phyloP scores from a whole-genome alignment of 2,113 vertebrate genomes.

The Boleophthalmus pectinirostris region DNA sequence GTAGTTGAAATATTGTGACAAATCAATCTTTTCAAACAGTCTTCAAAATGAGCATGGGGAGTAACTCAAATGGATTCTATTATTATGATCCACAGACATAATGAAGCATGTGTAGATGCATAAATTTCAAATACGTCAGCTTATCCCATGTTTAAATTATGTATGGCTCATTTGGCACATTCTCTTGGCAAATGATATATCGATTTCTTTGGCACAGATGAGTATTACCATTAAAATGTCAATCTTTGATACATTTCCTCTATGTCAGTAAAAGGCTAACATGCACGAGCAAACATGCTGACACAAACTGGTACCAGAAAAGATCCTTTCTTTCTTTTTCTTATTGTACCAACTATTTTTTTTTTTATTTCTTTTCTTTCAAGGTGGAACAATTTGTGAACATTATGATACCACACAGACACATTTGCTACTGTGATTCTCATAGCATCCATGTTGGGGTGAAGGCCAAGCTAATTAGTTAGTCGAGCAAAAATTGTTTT shows the following conservation, averaged over 20 bases:
- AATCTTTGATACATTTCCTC: conserved; percentile 32
- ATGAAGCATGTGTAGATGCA: conserved; percentile 3
- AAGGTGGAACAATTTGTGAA: background rate
- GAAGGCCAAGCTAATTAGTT: too few species aligned
- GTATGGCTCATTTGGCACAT: conserved; percentile 8
- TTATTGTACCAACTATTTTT: background rate
- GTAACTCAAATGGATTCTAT: background rate
- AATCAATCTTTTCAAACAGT: conserved; percentile 2
- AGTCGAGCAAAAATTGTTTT: too few species aligned
- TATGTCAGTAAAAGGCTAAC: conserved; percentile 5
- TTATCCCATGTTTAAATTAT: conserved; percentile 8
- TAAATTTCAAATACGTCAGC: conserved; percentile 3
- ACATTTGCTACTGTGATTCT: too few species aligned
- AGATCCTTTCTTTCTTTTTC: background rate
- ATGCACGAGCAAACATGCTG: background rate
- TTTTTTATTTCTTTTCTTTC: background rate
- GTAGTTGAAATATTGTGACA: background rate
- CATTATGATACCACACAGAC: too few species aligned
- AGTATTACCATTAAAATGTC: conserved; percentile 42
- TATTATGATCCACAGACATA: conserved; percentile 9
- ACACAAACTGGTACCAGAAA: background rate
- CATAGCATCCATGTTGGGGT: too few species aligned
- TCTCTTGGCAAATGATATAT: conserved; percentile 1
- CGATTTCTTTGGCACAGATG: conserved; percentile 7
- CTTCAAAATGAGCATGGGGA: background rate